Base-by-base conservation (phyloP, 2,113 vertebrate genomes). In the Hippocampus zosterae region DNA sequence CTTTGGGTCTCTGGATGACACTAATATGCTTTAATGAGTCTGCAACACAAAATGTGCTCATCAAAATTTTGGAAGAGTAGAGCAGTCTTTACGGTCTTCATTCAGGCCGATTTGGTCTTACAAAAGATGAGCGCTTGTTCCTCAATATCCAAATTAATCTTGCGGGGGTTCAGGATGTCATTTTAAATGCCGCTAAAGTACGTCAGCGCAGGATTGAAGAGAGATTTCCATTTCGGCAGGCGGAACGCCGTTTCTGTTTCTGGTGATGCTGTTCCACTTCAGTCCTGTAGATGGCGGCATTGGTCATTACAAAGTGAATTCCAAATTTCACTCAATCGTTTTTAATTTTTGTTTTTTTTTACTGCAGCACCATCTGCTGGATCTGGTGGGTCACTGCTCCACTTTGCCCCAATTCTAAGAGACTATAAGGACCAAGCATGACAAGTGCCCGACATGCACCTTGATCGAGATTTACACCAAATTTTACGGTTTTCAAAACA, bases 11-110 rank as follows among this genome's bases (percentile, higher is more conserved):
- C 62, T 21, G 52, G 63, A 80, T 76, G 75, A 77, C 73, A 72
- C 61, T 82, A 84, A 81, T 83, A 64, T 75, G 75, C 61, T 77
- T 69, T 77, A 82, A 85, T 75, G 79, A 80, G 64, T 56, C 50
- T 0, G 65, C 16, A 57, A 76, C n/a, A 75, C 50, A 70, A 75
- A 68, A 76, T 68, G 70, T 46, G 66, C 46, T 68, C 3, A 0
- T 73, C 62, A 46, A 40, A 40, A 66, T 71, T n/a, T 70, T 21
- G 13, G 21, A 25, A 0, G 37, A n/a, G 18, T 41, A 41, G 12
- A 23, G 37, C 33, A 21, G 9, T 8, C 66, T 68, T 16, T 1
- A 9, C 27, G 25, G 69, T 74, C 69, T 63, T 68, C 70, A 77
- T 68, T 12, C 23, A 64, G 42, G 50, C n/a, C 48, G 62, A 74